These are phyloP conservation scores for Phengaris alcon DNA, from an alignment of 2,888 invertebrate species.

Conservation along the genomic window DNA sequence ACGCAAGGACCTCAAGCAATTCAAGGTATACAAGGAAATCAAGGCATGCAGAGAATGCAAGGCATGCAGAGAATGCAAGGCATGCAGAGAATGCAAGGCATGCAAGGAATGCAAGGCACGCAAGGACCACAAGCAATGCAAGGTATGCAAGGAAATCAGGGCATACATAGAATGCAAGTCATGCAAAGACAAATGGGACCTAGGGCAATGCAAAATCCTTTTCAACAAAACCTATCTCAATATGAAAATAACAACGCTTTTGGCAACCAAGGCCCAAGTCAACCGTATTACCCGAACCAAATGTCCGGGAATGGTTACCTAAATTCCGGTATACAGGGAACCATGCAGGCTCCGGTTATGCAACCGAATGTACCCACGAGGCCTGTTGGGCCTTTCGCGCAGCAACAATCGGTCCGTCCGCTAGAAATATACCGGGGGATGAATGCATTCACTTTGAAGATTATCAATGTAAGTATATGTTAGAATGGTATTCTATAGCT, in stretches of 20 bases:
- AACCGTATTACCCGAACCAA: background rate
- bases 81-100: no score
- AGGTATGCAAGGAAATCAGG: background rate
- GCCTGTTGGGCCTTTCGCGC: conserved; percentile 9
- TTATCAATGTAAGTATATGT: conserved; percentile 49
- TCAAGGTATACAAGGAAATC: background rate
- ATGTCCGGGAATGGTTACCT: background rate
- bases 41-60: background rate
- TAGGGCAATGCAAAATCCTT: background rate
- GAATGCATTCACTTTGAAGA: conserved; percentile 43
- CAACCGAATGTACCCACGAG: conserved; percentile 13
- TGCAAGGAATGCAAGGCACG: background rate
- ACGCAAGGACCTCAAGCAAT: background rate
- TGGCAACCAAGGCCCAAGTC: conserved; percentile 8
- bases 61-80: background rate
- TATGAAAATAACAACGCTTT: background rate
- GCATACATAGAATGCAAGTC: background rate
- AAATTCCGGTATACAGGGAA: conserved; percentile 4
- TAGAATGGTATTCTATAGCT: background rate
- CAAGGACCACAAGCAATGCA: background rate
- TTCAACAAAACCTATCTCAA: background rate
- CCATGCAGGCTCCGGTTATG: conserved; percentile 11
- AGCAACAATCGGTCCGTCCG: background rate
- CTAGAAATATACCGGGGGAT: conserved; percentile 35
- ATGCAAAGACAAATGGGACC: conserved; percentile 25